A percentile compares a stretch with the other conserved stretches of the same genome.
These are phyloP conservation scores for Caenorhabditis sp. DNA, from an alignment of 2,888 invertebrate genomes.

Conservation along the genomic window DNA sequence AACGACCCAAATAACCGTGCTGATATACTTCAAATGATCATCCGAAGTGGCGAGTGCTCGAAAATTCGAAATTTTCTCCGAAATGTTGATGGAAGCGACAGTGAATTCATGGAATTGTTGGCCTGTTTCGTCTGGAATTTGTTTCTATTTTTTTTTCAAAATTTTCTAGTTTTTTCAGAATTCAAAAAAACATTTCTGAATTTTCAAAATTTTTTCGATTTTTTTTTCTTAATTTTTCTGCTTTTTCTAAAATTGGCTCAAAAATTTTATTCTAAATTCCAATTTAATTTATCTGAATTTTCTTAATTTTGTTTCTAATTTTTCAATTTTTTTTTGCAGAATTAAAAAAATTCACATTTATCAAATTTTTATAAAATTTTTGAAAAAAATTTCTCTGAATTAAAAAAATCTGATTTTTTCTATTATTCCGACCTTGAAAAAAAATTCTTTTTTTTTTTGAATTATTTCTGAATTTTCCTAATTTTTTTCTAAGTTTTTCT, in stretches of 20 bases:
- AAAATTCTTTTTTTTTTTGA: neutral
- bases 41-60: conserved; percentile 6
- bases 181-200: neutral
- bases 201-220: neutral
- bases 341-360: too few species aligned
- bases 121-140: conserved; percentile 13
- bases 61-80: conserved; percentile 48
- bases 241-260: too few species aligned
- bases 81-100: conserved; percentile 14
- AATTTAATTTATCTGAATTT: neutral
- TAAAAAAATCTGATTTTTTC: too few species aligned
- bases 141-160: too few species aligned
- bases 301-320: conserved; percentile 9
- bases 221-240: too few species aligned
- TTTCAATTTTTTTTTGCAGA: too few species aligned
- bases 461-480: too few species aligned
- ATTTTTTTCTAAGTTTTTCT: neutral
- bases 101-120: conserved; percentile 29
- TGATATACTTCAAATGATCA: conserved; percentile 33
- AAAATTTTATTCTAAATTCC: too few species aligned
- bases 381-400: neutral
- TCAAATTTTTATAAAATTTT: too few species aligned
- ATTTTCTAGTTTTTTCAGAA: too few species aligned
- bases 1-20: neutral
- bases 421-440: too few species aligned